A percentile compares a stretch with the other conserved stretches of the same genome.
phyloP scores from a whole-genome alignment of 2,113 vertebrate species.

The Epinephelus fuscoguttatus region DNA sequence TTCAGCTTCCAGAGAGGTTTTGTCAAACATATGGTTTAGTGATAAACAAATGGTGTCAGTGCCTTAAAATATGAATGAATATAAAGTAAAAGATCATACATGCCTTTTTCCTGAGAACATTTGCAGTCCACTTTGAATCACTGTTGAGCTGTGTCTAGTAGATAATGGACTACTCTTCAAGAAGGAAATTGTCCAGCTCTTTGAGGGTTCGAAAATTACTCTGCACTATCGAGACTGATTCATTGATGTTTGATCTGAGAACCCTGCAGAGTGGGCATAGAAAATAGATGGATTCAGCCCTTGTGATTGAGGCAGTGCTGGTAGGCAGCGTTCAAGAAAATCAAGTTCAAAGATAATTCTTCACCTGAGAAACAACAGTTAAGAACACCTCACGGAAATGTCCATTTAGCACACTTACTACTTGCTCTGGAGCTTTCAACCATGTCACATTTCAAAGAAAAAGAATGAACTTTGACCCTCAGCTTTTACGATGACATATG shows the following conservation, averaged over 20 bases:
- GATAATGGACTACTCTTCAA: conserved; percentile 4
- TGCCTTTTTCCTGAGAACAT: neutral
- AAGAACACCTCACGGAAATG: neutral
- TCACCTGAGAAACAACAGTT: neutral
- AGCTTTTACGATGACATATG: no score
- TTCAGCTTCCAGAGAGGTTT: conserved; percentile 22
- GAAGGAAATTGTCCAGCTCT: neutral
- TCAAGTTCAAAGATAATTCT: neutral
- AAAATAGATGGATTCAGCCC: neutral
- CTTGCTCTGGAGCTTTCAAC: neutral
- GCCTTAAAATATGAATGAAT: neutral
- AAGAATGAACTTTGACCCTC: neutral
- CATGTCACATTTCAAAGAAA: neutral
- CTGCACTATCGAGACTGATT: neutral
- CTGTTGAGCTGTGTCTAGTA: neutral
- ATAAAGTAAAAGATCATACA: neutral
- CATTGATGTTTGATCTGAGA: conserved; percentile 8
- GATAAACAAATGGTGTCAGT: neutral
- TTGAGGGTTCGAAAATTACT: neutral
- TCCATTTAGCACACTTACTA: neutral
- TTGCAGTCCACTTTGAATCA: neutral
- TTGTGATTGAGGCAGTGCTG: neutral
- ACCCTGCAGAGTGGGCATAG: neutral
- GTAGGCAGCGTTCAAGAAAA: neutral
- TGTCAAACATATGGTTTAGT: conserved; percentile 22